A percentile compares a stretch with the other conserved stretches of the same genome.
Evolutionary conservation across 2,888 invertebrate species (phyloP).

Genomic region (Platycheirus rosarum): DNA sequence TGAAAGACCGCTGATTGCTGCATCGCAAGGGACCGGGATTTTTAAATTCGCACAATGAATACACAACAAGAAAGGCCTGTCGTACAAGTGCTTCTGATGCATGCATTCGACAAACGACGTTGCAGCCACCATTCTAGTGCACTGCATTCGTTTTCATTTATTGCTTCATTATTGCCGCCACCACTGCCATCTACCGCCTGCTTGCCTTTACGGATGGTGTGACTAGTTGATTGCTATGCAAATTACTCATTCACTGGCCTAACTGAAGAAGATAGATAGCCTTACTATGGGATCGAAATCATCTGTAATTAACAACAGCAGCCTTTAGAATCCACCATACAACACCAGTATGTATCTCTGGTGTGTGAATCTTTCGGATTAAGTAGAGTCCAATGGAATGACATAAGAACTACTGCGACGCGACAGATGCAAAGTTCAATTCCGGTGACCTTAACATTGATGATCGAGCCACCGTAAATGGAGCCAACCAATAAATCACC

Average conservation of each 20-base stretch:
- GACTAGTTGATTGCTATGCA: conserved; percentile 68
- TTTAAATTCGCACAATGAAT: conserved; percentile 65
- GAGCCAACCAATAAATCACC: conserved; percentile 28
- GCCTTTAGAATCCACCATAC: conserved; percentile 5
- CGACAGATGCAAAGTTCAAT: conserved; percentile 45
- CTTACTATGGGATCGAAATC: conserved; percentile 61
- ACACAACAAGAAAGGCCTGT: conserved; percentile 64
- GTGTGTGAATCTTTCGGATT: conserved; percentile 6
- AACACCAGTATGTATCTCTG: conserved; percentile 14
- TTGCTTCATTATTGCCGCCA: conserved; percentile 57
- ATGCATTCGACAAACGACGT: conserved; percentile 22
- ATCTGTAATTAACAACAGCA: conserved; percentile 62
- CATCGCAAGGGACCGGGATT: conserved; percentile 45
- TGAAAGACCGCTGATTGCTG: conserved; percentile 50
- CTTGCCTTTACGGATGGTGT: conserved; percentile 43
- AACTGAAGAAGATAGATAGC: conserved; percentile 47
- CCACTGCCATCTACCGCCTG: conserved; percentile 6
- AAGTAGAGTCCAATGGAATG: conserved; percentile 18
- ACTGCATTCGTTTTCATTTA: conserved; percentile 42
- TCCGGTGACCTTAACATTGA: conserved; percentile 65
- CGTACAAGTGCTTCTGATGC: conserved; percentile 20
- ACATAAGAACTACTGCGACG: conserved; percentile 33
- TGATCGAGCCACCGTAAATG: conserved; percentile 39
- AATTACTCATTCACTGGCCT: conserved; percentile 52
- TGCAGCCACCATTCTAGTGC: conserved; percentile 36